These are phyloP conservation scores for Drosophila nigrodunni DNA, from an alignment of 1,140 invertebrate genomes.

Conservation along the genomic window DNA sequence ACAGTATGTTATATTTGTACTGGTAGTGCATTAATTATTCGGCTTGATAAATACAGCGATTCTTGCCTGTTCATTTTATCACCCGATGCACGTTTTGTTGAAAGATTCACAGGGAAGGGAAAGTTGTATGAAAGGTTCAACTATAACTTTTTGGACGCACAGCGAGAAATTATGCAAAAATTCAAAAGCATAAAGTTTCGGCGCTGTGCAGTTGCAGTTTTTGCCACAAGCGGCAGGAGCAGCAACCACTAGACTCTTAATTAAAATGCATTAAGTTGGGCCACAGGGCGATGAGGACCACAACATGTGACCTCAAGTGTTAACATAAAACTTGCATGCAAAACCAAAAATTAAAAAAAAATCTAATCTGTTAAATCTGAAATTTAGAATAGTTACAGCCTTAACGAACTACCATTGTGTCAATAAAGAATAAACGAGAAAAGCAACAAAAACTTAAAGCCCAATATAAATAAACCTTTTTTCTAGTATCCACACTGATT, in stretches of 20 bases:
- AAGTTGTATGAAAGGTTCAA: background rate
- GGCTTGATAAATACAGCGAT: background rate
- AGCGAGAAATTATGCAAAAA: slow-evolving; percentile 49
- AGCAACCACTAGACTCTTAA: slow-evolving; percentile 46
- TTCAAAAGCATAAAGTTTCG: slow-evolving; percentile 61
- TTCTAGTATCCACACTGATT: slow-evolving; percentile 43
- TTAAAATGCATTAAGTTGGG: slow-evolving; percentile 65
- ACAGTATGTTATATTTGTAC: background rate
- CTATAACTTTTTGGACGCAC: slow-evolving; percentile 29
- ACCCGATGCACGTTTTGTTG: background rate
- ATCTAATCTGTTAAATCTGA: slow-evolving; percentile 40
- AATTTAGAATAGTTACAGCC: slow-evolving; percentile 26
- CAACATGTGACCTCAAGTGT: slow-evolving; percentile 56
- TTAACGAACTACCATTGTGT: slow-evolving; percentile 44
- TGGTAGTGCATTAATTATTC: slow-evolving; percentile 22
- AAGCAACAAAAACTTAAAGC: slow-evolving; percentile 4
- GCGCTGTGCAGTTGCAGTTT: slow-evolving; percentile 33
- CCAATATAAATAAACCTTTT: slow-evolving; percentile 29
- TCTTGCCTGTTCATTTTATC: slow-evolving; percentile 31
- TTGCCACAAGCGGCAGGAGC: slow-evolving; percentile 11
- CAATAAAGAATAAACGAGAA: too few relatives aligned
- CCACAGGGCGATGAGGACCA: slow-evolving; percentile 20
- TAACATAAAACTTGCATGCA: slow-evolving; percentile 41
- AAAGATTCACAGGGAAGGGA: background rate
- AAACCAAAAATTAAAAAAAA: background rate